These are phyloP conservation scores for Lanius collurio DNA, from an alignment of 2,113 vertebrate genomes.

Conservation along the genomic window DNA sequence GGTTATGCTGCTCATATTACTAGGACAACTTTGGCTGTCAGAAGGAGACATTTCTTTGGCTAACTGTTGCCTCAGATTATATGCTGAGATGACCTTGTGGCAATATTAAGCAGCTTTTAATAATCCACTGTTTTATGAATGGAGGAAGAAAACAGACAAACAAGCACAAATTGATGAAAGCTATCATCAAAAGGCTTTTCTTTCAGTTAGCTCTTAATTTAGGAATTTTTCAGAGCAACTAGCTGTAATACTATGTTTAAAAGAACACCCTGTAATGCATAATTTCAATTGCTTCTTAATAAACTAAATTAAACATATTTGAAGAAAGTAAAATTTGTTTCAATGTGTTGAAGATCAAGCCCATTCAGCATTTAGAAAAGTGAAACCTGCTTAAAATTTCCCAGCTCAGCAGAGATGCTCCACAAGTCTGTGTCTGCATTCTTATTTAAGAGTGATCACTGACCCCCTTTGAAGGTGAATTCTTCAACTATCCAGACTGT, in stretches of 20 bases:
- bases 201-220: background rate
- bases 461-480: background rate
- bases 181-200: background rate
- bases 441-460: background rate
- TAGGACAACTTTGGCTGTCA: background rate
- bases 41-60: background rate
- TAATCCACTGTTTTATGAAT: background rate
- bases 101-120: background rate
- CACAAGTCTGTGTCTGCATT: background rate
- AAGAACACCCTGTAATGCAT: background rate
- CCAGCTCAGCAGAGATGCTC: background rate
- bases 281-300: background rate
- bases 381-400: background rate
- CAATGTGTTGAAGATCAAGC: background rate
- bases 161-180: background rate
- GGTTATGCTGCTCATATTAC: background rate
- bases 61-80: background rate
- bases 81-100: background rate
- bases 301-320: background rate
- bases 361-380: background rate
- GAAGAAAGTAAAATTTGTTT: background rate
- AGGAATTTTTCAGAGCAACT: background rate
- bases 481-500: background rate
- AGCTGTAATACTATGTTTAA: background rate
- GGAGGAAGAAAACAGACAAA: background rate